Evolutionary conservation across 1,140 invertebrate species (phyloP), one percentile per base, ranked within the genome.

Genomic region (Drosophila eugracilis): DNA sequence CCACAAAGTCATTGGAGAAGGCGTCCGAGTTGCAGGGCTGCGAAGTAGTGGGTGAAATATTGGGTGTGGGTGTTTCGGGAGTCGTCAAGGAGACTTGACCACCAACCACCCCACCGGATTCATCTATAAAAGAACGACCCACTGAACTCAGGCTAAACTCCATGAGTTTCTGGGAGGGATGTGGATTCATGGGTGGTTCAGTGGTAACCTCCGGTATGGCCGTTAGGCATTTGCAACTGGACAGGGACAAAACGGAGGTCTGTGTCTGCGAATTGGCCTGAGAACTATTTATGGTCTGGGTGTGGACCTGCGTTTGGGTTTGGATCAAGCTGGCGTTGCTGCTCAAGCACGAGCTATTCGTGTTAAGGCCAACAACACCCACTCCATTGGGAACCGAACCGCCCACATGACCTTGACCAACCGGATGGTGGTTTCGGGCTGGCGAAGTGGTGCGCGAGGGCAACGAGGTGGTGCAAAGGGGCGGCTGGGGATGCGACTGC

Each of bases 381-480:
- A 78, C 71, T 1, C 83, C 83, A 21, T 88, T 86, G 19, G 57
- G 70, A 74, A 88, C 41, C 12, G 81, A 86, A 2, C 81, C 81
- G 14, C 77, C 60, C 19, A 72, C 59, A 37, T 37, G 32, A 52
- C 55, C 63, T 15, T 47, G 41, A 1, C 42, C 21, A 9, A 6
- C n/a, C 42, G n/a, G 7, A 7, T 45, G 22, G 6, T 45, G 42
- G 21, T 45, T 45, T 3, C 93, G 93, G 62, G 94, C 94, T 14
- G 94, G 94, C 15, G 94, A 95, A 70, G 94, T 95, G 72, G 95
- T 93, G 5, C 95, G 95, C 50, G 95, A 96, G 44, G 94, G 95
- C 36, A 95, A 93, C 74, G 95, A 92, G 78, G 95, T 93, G 5
- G 93, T 92, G 5, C 91, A 92, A 75, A 92, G 93, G 0, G 44